Base-by-base conservation (phyloP, 2,797 vertebrate genomes). In the Clarias pachynema region DNA sequence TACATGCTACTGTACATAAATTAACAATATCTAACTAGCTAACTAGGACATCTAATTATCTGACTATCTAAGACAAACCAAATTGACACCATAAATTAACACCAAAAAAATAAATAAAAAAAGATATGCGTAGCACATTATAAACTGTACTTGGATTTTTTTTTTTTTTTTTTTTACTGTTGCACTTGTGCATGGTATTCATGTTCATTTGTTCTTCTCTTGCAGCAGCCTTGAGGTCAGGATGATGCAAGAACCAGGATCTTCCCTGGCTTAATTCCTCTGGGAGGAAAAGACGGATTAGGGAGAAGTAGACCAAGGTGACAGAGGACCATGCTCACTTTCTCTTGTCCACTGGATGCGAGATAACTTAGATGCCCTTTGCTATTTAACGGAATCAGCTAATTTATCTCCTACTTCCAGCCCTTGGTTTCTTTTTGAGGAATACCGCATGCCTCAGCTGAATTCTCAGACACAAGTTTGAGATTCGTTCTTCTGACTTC, bases 301-400 rank as follows among this genome's bases (percentile, higher is more conserved):
- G 20, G 81, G 79, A 90, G 85, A 87, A 87, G 83, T 88, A 86
- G 86, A 81, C 77, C n/a, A 63, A 75, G 63, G 84, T 66, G 31
- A 79, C 86, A 24, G 31, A 89, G 90, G 89, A 90, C 79, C 88
- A 93, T 93, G 93, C 92, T 57, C n/a, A n/a, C 83, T 63, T 87
- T 57, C 44, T 69, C 49, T 31, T 82, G 84, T 91, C 87, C 82
- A 79, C 81, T 86, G 72, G 75, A 92, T 88, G 59, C 84, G 75
- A 85, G 86, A 88, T 68, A 88, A 68, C 87, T 91, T 84, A 89
- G 85, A 91, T 82, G 87, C 66, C 20, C 85, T 83, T 82, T 44
- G 57, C 75, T 31, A 60, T 79, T 73, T 80, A 72, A 82, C 40
- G 66, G 62, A 74, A 66, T 9, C 66, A 44, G 57, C 34, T 57